Percentiles rank a stretch among this genome's conserved stretches.
These are phyloP conservation scores for Oopsacas minuta DNA, from an alignment of 37 sponge, comb jelly and placozoan genomes.

Conservation along the genomic window DNA sequence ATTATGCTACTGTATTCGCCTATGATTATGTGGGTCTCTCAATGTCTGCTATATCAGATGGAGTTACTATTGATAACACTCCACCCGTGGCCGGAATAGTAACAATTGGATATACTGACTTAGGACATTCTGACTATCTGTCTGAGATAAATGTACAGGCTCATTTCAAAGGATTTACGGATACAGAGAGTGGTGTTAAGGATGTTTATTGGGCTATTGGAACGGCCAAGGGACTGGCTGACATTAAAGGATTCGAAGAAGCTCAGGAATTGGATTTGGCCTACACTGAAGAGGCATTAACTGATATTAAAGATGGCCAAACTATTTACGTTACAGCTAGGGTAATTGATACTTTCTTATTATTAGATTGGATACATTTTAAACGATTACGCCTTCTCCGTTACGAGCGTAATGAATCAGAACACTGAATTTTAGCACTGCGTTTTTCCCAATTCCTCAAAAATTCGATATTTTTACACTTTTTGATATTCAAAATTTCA, in stretches of 20 bases:
- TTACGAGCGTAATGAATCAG: too few species aligned
- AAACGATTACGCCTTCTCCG: too few species aligned
- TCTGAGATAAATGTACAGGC: background rate
- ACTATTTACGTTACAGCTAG: background rate
- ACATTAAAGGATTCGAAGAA: background rate
- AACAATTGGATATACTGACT: background rate
- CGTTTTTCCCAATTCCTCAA: too few species aligned
- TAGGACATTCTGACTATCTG: background rate
- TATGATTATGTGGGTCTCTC: background rate
- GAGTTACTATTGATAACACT: conserved; percentile 59
- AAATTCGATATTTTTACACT: too few species aligned
- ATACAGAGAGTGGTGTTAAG: conserved; percentile 39
- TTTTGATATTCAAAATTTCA: too few species aligned
- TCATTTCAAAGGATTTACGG: conserved; percentile 17
- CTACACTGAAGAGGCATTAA: background rate
- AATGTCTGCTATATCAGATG: background rate
- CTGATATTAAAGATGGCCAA: background rate
- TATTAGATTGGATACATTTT: too few species aligned
- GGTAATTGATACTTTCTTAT: too few species aligned
- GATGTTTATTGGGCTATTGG: conserved; percentile 39
- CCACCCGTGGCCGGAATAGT: conserved; percentile 30
- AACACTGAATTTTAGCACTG: too few species aligned
- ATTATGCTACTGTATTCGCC: background rate
- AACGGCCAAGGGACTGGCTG: background rate
- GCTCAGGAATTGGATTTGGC: background rate